Percentiles rank a stretch among this genome's conserved stretches.
Conservation (phyloP, 2,113 vertebrate genomes). For the Neotoma lepida region DNA sequence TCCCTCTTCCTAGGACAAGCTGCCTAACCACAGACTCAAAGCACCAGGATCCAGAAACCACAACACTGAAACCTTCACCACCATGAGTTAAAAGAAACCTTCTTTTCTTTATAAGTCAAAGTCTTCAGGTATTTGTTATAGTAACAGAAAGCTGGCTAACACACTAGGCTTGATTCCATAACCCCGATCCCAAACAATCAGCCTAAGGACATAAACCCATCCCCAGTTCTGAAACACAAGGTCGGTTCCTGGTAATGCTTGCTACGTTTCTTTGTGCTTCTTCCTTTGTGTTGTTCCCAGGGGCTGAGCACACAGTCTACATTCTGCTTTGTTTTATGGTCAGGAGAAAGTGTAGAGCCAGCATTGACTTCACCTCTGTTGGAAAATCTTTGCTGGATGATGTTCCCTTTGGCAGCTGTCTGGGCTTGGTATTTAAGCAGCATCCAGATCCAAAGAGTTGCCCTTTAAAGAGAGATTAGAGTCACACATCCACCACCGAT, state of each 20-base stretch:
- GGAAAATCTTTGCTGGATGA: slow-evolving; percentile 67
- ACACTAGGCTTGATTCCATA: neutral
- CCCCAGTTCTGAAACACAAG: neutral
- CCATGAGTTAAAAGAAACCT: neutral
- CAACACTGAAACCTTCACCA: neutral
- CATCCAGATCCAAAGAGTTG: slow-evolving; percentile 52
- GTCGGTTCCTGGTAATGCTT: neutral
- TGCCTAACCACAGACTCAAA: neutral
- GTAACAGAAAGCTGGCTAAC: neutral
- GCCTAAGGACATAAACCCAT: neutral
- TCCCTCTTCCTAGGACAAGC: no score
- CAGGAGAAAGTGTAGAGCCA: neutral
- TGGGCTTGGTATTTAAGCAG: slow-evolving; percentile 31
- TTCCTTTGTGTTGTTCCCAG: neutral
- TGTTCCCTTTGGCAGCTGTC: slow-evolving; percentile 67
- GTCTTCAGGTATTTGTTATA: neutral
- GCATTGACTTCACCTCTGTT: neutral
- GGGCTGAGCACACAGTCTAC: neutral
- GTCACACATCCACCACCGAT: neutral
- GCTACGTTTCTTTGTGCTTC: neutral
- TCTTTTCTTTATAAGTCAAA: neutral
- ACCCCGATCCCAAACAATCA: neutral
- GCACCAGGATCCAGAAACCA: no score
- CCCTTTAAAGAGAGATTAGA: slow-evolving; percentile 63
- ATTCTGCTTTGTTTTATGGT: slow-evolving; percentile 26